phyloP scores from a whole-genome alignment of 1,140 invertebrate species.

The Drosophila erecta region DNA sequence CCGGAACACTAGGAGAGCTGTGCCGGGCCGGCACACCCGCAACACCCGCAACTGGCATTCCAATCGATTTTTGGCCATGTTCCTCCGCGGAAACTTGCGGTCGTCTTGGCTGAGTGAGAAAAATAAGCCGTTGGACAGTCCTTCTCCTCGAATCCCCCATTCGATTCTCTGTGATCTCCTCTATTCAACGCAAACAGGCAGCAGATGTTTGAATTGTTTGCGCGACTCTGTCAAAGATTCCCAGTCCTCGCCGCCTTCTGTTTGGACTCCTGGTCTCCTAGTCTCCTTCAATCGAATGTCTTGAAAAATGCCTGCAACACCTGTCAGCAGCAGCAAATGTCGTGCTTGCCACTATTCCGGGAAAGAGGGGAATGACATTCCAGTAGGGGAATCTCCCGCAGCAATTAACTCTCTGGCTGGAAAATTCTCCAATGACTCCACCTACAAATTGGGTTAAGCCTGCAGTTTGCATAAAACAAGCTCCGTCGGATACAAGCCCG shows the following conservation, averaged over 20 bases:
- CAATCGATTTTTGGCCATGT: conserved; percentile 74
- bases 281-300: conserved; percentile 52
- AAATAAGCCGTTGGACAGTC: conserved; percentile 60
- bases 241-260: conserved; percentile 24
- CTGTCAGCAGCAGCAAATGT: conserved; percentile 54
- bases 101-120: conserved; percentile 60
- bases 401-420: conserved; percentile 49
- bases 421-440: conserved; percentile 26
- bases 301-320: conserved; percentile 64
- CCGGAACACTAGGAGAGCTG: conserved; percentile 10
- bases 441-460: conserved; percentile 60
- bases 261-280: neutral
- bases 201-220: conserved; percentile 75
- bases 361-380: conserved; percentile 9
- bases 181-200: conserved; percentile 49
- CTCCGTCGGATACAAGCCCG: conserved; percentile 12
- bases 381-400: conserved; percentile 14
- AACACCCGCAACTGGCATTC: conserved; percentile 72
- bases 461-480: conserved; percentile 58
- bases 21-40: conserved; percentile 19
- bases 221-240: conserved; percentile 63
- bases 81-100: conserved; percentile 47
- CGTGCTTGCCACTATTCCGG: conserved; percentile 5
- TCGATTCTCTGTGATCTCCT: conserved; percentile 10
- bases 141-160: neutral